Evolutionary conservation across 2,797 vertebrate species (phyloP), one percentile per base, ranked within the genome.

Genomic region (Enteromius viviparus): DNA sequence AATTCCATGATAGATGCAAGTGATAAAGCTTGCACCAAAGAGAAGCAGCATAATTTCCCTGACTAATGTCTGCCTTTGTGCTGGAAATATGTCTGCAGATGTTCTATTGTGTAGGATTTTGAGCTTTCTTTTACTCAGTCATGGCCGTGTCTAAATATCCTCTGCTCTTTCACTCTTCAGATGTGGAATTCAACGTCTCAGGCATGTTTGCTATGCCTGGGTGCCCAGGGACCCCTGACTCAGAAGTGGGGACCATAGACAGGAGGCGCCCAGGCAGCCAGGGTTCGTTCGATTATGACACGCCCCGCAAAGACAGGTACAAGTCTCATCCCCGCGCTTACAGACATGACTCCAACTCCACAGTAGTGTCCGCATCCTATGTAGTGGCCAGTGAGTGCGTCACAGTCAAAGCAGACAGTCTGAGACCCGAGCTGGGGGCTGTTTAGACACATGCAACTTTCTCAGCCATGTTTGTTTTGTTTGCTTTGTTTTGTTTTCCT

Each of bases 181-280:
- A 99, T 4, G 90, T 98, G 88, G 97, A 99, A 76, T 99, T 99
- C 92, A 99, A 99, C 0, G 97, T 99, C n/a, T 98, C 98, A 0
- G 97, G 96, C 85, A 96, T 96, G 4, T 99, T 99, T 14, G 94
- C 95, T 58, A 81, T 96, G 88, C 93, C 94, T 47, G 90, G 92
- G 26, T 90, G 93, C 89, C 80, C 93, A 1, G 83, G 92, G 64
- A 95, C 95, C 84, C 94, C 93, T 0, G 93, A 95, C 68, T 92
- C 89, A 0, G 98, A 99, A 19, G 92, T 91, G 1, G 89, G 93
- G 69, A 91, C 93, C 11, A 86, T 96, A 88, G 97, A 99, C 58
- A 94, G 95, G 91, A 97, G 96, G 88, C 96, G 97, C 62, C 97
- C 97, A 0, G 91, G 96, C 78, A 98, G 96, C 91, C 95, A 95